Percentiles rank a stretch among this genome's conserved stretches.
Conservation (phyloP, 2,888 invertebrate species). For the Patella ulyssiponensis region DNA sequence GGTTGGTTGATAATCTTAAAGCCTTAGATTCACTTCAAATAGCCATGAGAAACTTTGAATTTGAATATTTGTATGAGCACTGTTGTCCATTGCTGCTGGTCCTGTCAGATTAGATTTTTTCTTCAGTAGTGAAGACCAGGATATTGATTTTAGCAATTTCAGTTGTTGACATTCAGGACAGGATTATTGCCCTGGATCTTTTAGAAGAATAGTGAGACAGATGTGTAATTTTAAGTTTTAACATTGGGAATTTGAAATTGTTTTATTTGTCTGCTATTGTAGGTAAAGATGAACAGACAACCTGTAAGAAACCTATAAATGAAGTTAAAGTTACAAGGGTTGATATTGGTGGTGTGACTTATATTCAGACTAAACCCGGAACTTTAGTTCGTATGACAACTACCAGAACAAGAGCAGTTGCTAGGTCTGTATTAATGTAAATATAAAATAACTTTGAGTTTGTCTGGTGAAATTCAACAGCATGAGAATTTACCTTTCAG, state of each 20-base stretch:
- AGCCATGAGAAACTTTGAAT: too few relatives aligned
- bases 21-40: too few relatives aligned
- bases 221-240: too few relatives aligned
- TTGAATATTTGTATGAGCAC: too few relatives aligned
- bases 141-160: too few relatives aligned
- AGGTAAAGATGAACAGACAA: background rate
- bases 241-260: background rate
- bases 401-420: slow-evolving; percentile 41
- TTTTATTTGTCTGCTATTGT: background rate
- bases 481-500: too few relatives aligned
- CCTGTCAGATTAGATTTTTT: too few relatives aligned
- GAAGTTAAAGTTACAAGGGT: slow-evolving; percentile 34
- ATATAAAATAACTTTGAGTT: too few relatives aligned
- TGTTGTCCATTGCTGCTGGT: too few relatives aligned
- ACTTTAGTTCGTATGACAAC: slow-evolving; percentile 44
- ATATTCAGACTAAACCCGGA: slow-evolving; percentile 48
- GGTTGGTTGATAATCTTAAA: slow-evolving; percentile 14
- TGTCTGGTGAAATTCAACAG: too few relatives aligned
- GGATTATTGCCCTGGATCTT: background rate
- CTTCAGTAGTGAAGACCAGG: too few relatives aligned
- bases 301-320: slow-evolving; percentile 24
- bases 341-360: slow-evolving; percentile 52
- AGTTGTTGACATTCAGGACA: background rate
- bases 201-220: background rate
- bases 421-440: slow-evolving; percentile 42